Conservation (phyloP, 2,113 vertebrate genomes). For the Oncorhynchus kisutch region DNA sequence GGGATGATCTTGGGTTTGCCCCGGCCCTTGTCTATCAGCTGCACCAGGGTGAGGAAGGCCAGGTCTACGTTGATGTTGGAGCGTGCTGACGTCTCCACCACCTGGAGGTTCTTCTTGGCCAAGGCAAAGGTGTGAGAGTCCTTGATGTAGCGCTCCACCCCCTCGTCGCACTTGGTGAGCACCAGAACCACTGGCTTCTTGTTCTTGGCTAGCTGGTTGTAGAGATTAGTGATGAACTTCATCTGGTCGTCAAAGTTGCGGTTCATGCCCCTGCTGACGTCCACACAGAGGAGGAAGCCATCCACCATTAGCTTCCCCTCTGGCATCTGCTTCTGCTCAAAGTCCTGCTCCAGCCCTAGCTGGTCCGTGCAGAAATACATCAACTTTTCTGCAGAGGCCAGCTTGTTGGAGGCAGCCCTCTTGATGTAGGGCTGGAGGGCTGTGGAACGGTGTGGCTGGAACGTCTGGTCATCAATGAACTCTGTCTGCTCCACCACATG, state of each 20-base stretch:
- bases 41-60: slow-evolving; percentile 91
- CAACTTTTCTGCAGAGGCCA: slow-evolving; percentile 95
- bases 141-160: slow-evolving; percentile 95
- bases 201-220: slow-evolving; percentile 93
- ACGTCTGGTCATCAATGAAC: slow-evolving; percentile 98
- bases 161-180: slow-evolving; percentile 97
- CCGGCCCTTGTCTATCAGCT: slow-evolving; percentile 87
- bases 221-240: slow-evolving; percentile 91
- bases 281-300: slow-evolving; percentile 90
- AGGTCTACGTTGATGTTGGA: slow-evolving; percentile 95
- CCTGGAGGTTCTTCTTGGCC: slow-evolving; percentile 95
- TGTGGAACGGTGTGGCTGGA: slow-evolving; percentile 95
- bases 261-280: slow-evolving; percentile 97
- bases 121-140: slow-evolving; percentile 92
- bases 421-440: slow-evolving; percentile 96
- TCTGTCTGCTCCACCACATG: slow-evolving; percentile 99
- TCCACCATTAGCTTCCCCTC: slow-evolving; percentile 93
- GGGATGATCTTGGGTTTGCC: slow-evolving; percentile 95
- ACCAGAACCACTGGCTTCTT: slow-evolving; percentile 93
- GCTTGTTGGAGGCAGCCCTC: slow-evolving; percentile 88
- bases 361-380: slow-evolving; percentile 99
- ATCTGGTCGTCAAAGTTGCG: slow-evolving; percentile 97
- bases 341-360: slow-evolving; percentile 96
- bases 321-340: slow-evolving; percentile 99
- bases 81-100: slow-evolving; percentile 94